These are phyloP conservation scores for Triops cancriformis DNA, from an alignment of 1,140 invertebrate species.

Conservation along the genomic window DNA sequence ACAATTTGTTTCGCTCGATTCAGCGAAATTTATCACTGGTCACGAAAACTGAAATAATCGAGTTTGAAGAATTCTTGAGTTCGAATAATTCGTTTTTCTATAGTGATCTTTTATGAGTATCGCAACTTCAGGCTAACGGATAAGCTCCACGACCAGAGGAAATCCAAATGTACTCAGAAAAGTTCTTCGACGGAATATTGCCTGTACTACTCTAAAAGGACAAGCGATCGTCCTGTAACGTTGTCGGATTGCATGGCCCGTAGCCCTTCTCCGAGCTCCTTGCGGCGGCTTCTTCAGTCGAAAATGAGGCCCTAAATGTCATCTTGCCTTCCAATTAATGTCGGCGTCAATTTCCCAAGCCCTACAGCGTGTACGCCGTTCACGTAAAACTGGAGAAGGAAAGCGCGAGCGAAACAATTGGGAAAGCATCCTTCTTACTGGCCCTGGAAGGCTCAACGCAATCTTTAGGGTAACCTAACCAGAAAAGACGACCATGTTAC, in stretches of 20 bases:
- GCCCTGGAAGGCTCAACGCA: neutral
- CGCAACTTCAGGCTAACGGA: too few relatives aligned
- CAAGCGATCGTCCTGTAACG: neutral
- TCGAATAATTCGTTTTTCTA: too few relatives aligned
- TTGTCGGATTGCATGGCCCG: neutral
- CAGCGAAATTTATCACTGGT: too few relatives aligned
- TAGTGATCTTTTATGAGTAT: too few relatives aligned
- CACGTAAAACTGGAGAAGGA: slow-evolving; percentile 9
- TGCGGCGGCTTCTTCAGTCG: slow-evolving; percentile 8
- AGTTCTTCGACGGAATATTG: neutral
- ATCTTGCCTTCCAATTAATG: slow-evolving; percentile 10
- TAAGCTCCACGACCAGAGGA: neutral
- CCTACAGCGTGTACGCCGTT: neutral
- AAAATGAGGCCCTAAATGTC: slow-evolving; percentile 13
- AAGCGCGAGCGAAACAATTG: neutral
- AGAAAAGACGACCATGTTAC: neutral
- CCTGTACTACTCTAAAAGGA: neutral
- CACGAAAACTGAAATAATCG: too few relatives aligned
- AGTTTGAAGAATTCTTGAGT: too few relatives aligned
- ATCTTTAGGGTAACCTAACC: neutral
- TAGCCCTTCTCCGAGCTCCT: neutral
- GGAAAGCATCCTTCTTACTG: neutral
- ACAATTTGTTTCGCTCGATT: too few relatives aligned
- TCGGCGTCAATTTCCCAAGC: neutral
- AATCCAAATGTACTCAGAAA: neutral